These are phyloP conservation scores for Spisula solida DNA, from an alignment of 2,888 invertebrate species.

Conservation along the genomic window DNA sequence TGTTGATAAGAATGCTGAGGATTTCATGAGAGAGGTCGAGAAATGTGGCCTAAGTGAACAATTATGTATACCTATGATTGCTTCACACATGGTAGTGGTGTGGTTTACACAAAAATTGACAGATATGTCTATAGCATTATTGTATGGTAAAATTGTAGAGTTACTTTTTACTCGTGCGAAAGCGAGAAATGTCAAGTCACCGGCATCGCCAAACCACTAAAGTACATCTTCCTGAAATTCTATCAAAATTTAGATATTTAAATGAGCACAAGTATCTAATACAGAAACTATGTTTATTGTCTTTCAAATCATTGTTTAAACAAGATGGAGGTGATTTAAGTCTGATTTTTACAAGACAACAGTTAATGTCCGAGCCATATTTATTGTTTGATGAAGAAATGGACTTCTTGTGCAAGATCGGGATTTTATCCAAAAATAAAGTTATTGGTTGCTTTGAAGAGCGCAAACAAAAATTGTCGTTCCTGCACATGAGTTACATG, in stretches of 20 bases:
- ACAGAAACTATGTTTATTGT: background rate
- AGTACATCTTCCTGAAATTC: background rate
- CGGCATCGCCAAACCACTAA: background rate
- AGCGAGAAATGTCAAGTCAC: background rate
- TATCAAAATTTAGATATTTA: background rate
- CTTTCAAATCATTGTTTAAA: background rate
- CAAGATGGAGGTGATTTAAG: background rate
- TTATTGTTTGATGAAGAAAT: background rate
- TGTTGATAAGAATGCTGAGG: background rate
- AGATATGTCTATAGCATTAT: background rate
- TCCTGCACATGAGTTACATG: background rate
- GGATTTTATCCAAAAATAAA: conserved; percentile 15
- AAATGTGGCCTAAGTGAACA: background rate
- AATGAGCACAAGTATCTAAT: background rate
- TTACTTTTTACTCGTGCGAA: background rate
- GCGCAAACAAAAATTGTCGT: conserved; percentile 2
- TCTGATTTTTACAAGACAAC: background rate
- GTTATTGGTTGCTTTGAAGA: background rate
- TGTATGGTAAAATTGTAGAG: background rate
- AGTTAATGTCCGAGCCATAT: background rate
- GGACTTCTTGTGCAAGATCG: background rate
- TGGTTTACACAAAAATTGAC: background rate
- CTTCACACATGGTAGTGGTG: background rate
- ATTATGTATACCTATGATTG: background rate
- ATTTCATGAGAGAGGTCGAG: background rate